Evolutionary conservation across 2,113 vertebrate genomes (phyloP).

Genomic region (Mesembrinibis cayennensis): DNA sequence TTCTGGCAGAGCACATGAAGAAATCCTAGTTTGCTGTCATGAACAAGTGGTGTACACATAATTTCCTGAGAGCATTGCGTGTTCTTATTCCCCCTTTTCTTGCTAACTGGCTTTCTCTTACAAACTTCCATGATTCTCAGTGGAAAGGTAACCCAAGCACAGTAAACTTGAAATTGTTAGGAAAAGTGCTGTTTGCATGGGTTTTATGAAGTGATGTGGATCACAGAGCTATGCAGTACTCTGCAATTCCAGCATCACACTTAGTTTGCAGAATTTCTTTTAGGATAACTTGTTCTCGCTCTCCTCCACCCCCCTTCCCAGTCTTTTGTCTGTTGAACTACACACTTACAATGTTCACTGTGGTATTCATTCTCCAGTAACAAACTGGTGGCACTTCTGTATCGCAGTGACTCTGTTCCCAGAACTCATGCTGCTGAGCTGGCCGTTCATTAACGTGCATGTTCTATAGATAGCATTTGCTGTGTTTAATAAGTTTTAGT

Average conservation of each 20-base stretch:
- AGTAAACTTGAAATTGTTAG: background rate
- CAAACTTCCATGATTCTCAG: background rate
- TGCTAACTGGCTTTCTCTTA: background rate
- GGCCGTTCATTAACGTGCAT: background rate
- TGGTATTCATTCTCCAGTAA: background rate
- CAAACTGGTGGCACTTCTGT: background rate
- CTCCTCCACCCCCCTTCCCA: accelerated
- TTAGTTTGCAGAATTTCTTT: background rate
- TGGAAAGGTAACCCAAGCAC: background rate
- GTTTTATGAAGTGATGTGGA: background rate
- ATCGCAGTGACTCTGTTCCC: background rate
- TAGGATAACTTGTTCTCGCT: background rate
- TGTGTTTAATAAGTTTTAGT: background rate
- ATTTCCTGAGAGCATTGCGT: background rate
- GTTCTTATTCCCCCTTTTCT: background rate
- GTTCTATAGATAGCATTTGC: constrained; percentile 35
- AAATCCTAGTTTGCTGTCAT: background rate
- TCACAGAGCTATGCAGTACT: background rate
- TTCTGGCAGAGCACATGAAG: background rate
- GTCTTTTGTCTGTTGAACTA: background rate
- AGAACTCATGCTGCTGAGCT: constrained; percentile 28
- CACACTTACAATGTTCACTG: background rate
- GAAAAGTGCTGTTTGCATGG: background rate
- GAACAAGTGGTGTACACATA: background rate
- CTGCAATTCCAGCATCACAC: background rate